Conservation (phyloP, 2,888 invertebrate species). For the Chesias legatella region DNA sequence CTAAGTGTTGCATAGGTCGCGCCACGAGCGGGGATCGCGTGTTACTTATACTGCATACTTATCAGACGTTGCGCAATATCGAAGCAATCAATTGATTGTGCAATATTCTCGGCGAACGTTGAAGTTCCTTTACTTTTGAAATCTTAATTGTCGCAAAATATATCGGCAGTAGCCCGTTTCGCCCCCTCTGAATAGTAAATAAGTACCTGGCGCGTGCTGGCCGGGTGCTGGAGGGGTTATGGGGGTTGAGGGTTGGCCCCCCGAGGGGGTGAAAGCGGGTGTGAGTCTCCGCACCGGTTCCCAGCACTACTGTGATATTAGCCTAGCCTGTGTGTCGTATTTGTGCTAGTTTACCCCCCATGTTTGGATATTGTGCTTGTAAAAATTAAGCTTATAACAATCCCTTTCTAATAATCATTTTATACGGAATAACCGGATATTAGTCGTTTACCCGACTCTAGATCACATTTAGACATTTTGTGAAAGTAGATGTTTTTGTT, state of each 20-base stretch:
- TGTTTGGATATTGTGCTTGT: slow-evolving; percentile 70
- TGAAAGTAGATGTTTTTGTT: slow-evolving; percentile 50
- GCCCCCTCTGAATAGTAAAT: slow-evolving; percentile 76
- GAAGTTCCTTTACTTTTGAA: slow-evolving; percentile 63
- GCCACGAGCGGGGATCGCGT: slow-evolving; percentile 33
- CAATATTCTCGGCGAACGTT: slow-evolving; percentile 50
- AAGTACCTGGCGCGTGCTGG: slow-evolving; percentile 53
- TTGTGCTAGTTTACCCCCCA: slow-evolving; percentile 74
- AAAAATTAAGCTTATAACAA: slow-evolving; percentile 58
- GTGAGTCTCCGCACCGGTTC: slow-evolving; percentile 64
- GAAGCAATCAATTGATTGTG: slow-evolving; percentile 51
- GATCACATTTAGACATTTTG: slow-evolving; percentile 54
- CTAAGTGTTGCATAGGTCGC: slow-evolving; percentile 21
- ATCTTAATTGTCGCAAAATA: slow-evolving; percentile 77
- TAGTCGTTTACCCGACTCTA: slow-evolving; percentile 60
- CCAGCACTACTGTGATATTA: slow-evolving; percentile 80
- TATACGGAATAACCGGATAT: slow-evolving; percentile 67
- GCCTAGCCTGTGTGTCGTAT: slow-evolving; percentile 79
- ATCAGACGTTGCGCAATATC: slow-evolving; percentile 48
- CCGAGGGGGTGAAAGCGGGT: slow-evolving; percentile 27
- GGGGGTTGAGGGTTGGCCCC: slow-evolving; percentile 2
- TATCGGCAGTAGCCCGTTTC: slow-evolving; percentile 68
- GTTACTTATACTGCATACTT: slow-evolving; percentile 42
- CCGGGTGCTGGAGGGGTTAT: slow-evolving; percentile 8
- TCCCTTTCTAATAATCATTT: slow-evolving; percentile 64